These are phyloP conservation scores for Montipora sp. DNA, from an alignment of 64 coral and sea anemone species.

Conservation along the genomic window DNA sequence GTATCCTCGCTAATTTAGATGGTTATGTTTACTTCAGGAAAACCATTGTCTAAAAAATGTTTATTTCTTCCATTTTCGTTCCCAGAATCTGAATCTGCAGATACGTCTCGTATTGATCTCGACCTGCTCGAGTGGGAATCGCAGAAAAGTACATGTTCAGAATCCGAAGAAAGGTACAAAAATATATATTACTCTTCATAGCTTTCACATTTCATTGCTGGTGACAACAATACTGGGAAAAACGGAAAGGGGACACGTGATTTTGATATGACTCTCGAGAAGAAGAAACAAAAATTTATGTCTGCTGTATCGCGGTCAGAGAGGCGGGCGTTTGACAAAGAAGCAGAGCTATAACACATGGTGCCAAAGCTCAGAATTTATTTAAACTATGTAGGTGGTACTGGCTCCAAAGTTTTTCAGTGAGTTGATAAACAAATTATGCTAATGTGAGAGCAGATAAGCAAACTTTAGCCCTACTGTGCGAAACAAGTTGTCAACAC, in stretches of 20 bases:
- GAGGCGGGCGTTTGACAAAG: not conserved
- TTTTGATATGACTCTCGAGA: not conserved
- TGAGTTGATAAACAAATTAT: not conserved
- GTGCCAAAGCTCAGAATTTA: not conserved
- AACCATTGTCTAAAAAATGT: not conserved
- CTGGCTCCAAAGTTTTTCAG: not conserved
- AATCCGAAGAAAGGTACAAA: constrained; percentile 17
- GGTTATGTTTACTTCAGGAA: not conserved
- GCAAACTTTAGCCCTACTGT: too few relatives aligned
- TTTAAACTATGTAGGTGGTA: not conserved
- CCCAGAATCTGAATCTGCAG: not conserved
- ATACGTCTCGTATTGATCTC: not conserved
- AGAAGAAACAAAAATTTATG: not conserved
- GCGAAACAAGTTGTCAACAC: not conserved
- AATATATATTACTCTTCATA: not conserved
- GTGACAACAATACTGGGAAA: not conserved
- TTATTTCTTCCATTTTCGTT: not conserved
- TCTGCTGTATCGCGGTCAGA: not conserved
- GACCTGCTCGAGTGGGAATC: not conserved
- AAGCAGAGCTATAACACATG: not conserved
- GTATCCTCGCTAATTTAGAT: too few relatives aligned
- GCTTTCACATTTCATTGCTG: not conserved
- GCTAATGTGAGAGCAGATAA: too few relatives aligned
- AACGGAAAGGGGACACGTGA: not conserved
- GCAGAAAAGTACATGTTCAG: not conserved